Conservation (phyloP, 2,888 invertebrate genomes). For the Crioceris asparagi region DNA sequence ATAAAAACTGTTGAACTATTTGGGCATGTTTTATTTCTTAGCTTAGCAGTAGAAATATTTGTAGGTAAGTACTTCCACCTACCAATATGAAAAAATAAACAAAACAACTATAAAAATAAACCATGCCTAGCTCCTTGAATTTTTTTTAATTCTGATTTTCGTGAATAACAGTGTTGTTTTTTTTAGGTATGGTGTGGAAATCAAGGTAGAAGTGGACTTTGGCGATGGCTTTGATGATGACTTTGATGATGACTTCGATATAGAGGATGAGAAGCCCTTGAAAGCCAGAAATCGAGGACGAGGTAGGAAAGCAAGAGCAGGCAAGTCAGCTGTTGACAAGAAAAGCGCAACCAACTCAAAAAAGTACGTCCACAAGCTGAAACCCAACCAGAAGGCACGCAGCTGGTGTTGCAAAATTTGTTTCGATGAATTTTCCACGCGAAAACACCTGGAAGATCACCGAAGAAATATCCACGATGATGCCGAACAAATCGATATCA, state of each 20-base stretch:
- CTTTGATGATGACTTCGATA: slow-evolving; percentile 6
- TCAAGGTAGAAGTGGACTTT: too few species aligned
- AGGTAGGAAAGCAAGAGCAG: slow-evolving; percentile 1
- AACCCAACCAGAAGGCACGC: slow-evolving; percentile 22
- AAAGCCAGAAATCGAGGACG: slow-evolving; percentile 5
- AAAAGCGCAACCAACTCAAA: slow-evolving; percentile 11
- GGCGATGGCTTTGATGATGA: background rate
- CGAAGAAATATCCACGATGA: slow-evolving; percentile 19
- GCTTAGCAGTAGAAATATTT: too few species aligned
- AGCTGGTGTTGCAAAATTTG: slow-evolving; percentile 25
- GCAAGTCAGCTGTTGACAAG: too few species aligned
- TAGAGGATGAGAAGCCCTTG: slow-evolving; percentile 4
- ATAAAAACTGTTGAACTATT: too few species aligned
- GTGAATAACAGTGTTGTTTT: too few species aligned
- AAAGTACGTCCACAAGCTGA: slow-evolving; percentile 14
- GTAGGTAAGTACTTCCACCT: too few species aligned
- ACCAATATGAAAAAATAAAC: too few species aligned
- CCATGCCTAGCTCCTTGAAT: too few species aligned
- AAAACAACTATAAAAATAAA: too few species aligned
- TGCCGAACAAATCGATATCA: slow-evolving; percentile 8
- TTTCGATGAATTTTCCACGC: slow-evolving; percentile 19
- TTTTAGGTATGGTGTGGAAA: too few species aligned
- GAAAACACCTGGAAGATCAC: slow-evolving; percentile 23
- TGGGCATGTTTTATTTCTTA: too few species aligned
- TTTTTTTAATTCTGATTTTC: too few species aligned